phyloP scores from a whole-genome alignment of 1,140 invertebrate genomes.

The Dendrolimus punctatus region DNA sequence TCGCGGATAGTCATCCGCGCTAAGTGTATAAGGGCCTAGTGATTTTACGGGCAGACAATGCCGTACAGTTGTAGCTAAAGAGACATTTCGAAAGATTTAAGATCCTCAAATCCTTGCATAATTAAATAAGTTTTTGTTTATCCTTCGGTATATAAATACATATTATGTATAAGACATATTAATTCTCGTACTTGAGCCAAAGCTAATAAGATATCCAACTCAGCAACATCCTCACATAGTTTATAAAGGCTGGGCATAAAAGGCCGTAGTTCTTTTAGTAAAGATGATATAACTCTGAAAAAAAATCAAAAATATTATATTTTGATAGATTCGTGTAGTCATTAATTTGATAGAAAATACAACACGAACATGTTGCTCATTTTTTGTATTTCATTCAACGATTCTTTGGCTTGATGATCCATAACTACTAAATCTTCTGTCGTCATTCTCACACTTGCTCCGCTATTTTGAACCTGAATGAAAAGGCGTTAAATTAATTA shows the following conservation, averaged over 20 bases:
- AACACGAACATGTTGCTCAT: conserved; percentile 83
- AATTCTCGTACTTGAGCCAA: conserved; percentile 75
- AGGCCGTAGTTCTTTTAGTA: conserved; percentile 76
- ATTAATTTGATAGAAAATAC: not conserved
- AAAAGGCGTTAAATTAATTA: not conserved
- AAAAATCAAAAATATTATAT: conserved; percentile 1
- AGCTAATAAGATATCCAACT: conserved; percentile 84
- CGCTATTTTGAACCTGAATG: conserved; percentile 75
- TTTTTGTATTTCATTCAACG: conserved; percentile 83
- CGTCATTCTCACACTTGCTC: conserved; percentile 81
- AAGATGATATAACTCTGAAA: conserved; percentile 75
- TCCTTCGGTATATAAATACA: too few species aligned
- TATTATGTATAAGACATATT: too few species aligned
- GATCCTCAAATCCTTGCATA: too few species aligned
- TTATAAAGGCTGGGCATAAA: conserved; percentile 84
- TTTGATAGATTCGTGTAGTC: not conserved
- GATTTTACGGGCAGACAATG: too few species aligned
- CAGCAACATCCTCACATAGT: conserved; percentile 84
- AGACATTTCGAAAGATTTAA: too few species aligned
- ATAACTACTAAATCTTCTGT: conserved; percentile 82
- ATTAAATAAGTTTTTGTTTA: too few species aligned
- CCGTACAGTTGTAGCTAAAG: too few species aligned
- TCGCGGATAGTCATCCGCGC: too few species aligned
- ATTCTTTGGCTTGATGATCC: conserved; percentile 80
- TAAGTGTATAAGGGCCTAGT: too few species aligned